Percentiles rank a stretch among this genome's conserved stretches.
phyloP scores from a whole-genome alignment of 2,888 invertebrate genomes.

The Cheilosia pagana region DNA sequence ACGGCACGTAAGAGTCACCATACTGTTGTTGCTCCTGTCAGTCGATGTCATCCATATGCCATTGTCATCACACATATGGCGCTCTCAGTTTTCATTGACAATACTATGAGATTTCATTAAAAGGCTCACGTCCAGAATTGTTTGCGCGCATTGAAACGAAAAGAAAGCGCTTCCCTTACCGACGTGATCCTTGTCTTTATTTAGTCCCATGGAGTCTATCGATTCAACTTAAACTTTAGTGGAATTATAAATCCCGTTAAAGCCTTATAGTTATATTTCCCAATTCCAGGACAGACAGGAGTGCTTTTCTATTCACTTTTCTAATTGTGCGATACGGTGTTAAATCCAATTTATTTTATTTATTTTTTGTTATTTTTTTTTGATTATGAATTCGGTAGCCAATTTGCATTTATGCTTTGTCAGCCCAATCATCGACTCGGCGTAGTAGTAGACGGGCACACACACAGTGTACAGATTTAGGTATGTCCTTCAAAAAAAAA shows the following conservation, averaged over 20 bases:
- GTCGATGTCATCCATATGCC: conserved; percentile 18
- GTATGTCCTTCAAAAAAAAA: conserved; percentile 41
- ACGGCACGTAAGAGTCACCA: not conserved
- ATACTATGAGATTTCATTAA: conserved; percentile 29
- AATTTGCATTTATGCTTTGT: conserved; percentile 49
- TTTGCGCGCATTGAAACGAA: conserved; percentile 4
- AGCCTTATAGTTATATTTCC: conserved; percentile 18
- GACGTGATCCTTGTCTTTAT: conserved; percentile 15
- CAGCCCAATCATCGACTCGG: conserved; percentile 49
- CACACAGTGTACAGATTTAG: conserved; percentile 30
- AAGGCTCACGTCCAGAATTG: conserved; percentile 27
- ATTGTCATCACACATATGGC: conserved; percentile 5
- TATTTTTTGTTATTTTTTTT: conserved; percentile 5
- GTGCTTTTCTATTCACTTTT: conserved; percentile 1
- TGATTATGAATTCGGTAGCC: conserved; percentile 19
- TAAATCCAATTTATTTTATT: conserved; percentile 55
- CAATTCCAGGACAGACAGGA: conserved; percentile 5
- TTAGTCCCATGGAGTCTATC: conserved; percentile 13
- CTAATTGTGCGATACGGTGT: conserved; percentile 11
- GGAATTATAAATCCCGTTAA: conserved; percentile 28
- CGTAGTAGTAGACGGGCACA: not conserved
- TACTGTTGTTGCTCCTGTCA: not conserved
- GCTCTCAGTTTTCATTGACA: conserved; percentile 33
- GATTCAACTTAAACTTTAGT: conserved; percentile 19
- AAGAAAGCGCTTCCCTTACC: conserved; percentile 15